These are phyloP conservation scores for Chrysogorgia sp. DNA, from an alignment of 92 coral and sea anemone genomes.

Conservation along the genomic window DNA sequence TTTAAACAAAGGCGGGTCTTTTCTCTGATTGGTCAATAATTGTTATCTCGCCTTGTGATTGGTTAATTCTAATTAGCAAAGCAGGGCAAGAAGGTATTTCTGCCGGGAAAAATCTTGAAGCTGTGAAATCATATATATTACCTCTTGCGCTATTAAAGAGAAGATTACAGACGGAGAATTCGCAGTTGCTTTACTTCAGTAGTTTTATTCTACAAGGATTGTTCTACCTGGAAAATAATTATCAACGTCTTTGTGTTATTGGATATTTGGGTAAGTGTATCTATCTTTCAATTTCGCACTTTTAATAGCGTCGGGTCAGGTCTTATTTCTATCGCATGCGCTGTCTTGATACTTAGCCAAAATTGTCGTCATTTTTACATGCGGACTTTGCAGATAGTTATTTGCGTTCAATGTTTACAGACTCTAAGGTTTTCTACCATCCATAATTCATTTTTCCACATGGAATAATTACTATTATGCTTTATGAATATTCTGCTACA, in stretches of 20 bases:
- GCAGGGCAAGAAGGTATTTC: background rate
- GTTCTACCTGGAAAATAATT: slow-evolving; percentile 3
- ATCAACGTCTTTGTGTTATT: background rate
- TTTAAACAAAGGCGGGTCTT: slow-evolving; percentile 29
- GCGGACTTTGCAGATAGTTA: background rate
- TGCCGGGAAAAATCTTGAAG: slow-evolving; percentile 43
- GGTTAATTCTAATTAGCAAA: slow-evolving; percentile 14
- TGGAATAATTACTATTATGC: slow-evolving; percentile 34
- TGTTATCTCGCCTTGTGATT: slow-evolving; percentile 25
- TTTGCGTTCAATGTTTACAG: slow-evolving; percentile 10
- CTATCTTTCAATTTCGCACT: background rate
- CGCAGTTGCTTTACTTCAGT: background rate
- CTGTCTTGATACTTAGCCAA: slow-evolving; percentile 18
- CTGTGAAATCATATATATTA: slow-evolving; percentile 1
- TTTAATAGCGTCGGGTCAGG: background rate
- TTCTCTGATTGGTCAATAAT: slow-evolving; percentile 31
- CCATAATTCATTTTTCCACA: slow-evolving; percentile 47
- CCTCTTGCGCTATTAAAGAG: background rate
- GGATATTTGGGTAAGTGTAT: background rate
- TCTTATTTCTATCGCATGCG: background rate
- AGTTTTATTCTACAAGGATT: background rate
- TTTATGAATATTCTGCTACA: slow-evolving; percentile 34
- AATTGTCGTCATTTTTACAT: slow-evolving; percentile 8
- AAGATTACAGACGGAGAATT: background rate
- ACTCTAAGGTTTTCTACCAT: slow-evolving; percentile 35